Evolutionary conservation across 2,797 vertebrate species (phyloP), one percentile per base, ranked within the genome.

Genomic region (Sus cebifrons): DNA sequence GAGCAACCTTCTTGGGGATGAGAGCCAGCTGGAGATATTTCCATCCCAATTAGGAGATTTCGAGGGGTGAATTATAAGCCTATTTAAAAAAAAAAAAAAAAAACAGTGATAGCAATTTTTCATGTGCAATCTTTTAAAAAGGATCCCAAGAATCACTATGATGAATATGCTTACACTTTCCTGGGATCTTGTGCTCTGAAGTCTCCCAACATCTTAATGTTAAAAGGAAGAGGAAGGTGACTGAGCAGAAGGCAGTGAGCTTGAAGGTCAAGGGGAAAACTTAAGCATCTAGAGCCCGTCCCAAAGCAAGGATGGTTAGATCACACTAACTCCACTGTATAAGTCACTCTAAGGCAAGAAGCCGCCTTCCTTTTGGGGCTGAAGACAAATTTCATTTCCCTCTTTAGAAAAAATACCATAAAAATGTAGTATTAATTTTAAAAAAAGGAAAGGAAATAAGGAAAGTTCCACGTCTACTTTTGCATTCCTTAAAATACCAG

Each of bases 291-390:
- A 85, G 60, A 77, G 15, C 2, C 14, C 4, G 27, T 58, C 16
- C 32, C 75, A 83, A 93, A 92, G 94, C 73, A 82, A 91, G 54
- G 75, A 49, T 73, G 60, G 65, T 67, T 77, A 85, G 84, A 68
- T 25, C 75, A 23, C 44, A 18, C 29, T 44, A 56, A 60, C 18
- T n/a, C 44, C 3, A 29, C 18, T 1, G n/a, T 0, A 0, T n/a
- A 65, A 20, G 32, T 64, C 79, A 62, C 40, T 65, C 49, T 18
- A 54, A 32, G 0, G 27, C 3, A 29, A 67, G 49, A 58, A 60
- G 21, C 21, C 17, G 62, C 52, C 10, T 75, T n/a, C 85, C 64
- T 67, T 54, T 25, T 5, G 3, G 58, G 89, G 89, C 23, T 86
- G 36, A 91, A 82, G 60, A 64, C 13, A 20, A 71, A 93, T 70